Evolutionary conservation across 2,888 invertebrate genomes (phyloP), one percentile per base, ranked within the genome.

Genomic region (Trypoxylon attenuatum): DNA sequence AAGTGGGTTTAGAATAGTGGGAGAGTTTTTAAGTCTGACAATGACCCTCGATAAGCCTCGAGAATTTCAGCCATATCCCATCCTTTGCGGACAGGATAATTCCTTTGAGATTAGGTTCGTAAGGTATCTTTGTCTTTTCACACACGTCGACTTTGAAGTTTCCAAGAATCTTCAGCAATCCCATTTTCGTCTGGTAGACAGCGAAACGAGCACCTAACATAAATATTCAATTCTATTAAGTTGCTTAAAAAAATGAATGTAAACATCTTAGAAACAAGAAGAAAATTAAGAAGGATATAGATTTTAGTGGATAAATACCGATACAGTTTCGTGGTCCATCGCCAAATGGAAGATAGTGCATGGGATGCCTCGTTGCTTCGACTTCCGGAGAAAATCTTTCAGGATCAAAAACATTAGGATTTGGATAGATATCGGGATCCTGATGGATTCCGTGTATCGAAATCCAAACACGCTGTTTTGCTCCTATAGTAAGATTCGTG

Each of bases 121-220:
- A 81, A 1, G 84, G 82, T 23, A 78, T 70, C 2, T 63, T 57
- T 0, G 85, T 86, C 62, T 83, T 66, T 0, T 80, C 73, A 33
- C 82, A 86, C 5, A 86, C 67, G 0, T 80, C 80, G 2, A 87
- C 65, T 52, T 83, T 78, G 62, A 83, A 87, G 27, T 85, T 82
- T n/a, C 71, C 73, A 0, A 88, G 51, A n/a, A 87, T 72, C 25
- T 81, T 76, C 4, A 82, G 76, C 0, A 88, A 51, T 8, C 84
- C 87, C 5, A 85, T 67, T 80, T 88, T 88, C 0, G 85, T 73
- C 69, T 88, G 87, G 60, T 74, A 74, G 0, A 64, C 54, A 0
- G 77, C 84, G 49, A 84, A 84, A 25, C 82, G 71, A 15, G 76
- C 63, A 39, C 81, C 82, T 84, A 49, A 0, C 6, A 2, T 27